These are phyloP conservation scores for Callinectes sapidus DNA, from an alignment of 2,888 invertebrate genomes.

Conservation along the genomic window DNA sequence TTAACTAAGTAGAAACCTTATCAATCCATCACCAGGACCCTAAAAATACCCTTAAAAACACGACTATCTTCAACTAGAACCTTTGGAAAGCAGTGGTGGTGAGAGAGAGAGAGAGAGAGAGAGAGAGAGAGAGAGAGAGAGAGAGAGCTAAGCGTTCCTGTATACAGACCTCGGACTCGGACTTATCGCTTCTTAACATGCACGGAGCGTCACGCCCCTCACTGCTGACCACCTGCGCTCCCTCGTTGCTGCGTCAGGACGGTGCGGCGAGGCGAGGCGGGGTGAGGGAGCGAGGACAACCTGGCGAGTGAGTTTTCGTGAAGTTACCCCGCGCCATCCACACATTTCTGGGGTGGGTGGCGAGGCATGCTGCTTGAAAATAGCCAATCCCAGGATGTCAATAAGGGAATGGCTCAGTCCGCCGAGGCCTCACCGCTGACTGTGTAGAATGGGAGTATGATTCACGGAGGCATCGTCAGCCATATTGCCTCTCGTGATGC, in stretches of 20 bases:
- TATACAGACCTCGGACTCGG: no score
- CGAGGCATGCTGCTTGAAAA: not conserved
- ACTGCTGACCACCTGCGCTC: not conserved
- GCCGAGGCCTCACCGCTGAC: not conserved
- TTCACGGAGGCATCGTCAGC: not conserved
- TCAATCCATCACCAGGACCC: no score
- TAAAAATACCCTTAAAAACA: no score
- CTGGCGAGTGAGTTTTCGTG: not conserved
- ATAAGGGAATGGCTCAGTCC: not conserved
- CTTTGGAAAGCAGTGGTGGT: no score
- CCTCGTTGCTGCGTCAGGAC: not conserved
- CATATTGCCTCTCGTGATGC: not conserved
- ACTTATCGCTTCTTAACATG: not conserved
- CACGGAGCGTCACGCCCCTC: not conserved
- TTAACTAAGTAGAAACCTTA: no score
- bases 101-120: no score
- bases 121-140: no score
- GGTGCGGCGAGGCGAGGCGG: no score
- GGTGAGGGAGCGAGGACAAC: not conserved
- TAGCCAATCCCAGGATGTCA: not conserved
- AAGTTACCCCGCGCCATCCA: not conserved
- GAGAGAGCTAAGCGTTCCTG: no score
- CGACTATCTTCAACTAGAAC: no score
- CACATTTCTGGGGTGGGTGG: not conserved
- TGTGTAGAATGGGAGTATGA: not conserved